phyloP scores from a whole-genome alignment of 2,113 vertebrate genomes.

The Myotis yumanensis region DNA sequence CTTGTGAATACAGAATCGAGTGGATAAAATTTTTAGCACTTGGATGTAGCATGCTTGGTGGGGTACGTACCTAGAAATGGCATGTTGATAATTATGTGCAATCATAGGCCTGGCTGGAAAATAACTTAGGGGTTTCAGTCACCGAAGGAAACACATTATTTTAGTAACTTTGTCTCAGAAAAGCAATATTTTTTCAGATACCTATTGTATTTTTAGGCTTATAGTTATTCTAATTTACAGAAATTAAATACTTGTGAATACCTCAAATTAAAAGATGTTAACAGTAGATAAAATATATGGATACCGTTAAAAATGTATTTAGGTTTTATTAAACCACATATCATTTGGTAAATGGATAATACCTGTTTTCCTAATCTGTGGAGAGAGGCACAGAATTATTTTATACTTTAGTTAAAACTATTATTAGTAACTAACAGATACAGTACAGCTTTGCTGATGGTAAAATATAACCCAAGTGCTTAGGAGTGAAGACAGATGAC shows the following conservation, averaged over 20 bases:
- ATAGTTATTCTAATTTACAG: neutral
- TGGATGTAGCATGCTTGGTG: slow-evolving; percentile 89
- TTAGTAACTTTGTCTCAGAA: neutral
- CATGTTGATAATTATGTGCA: neutral
- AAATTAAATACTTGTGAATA: neutral
- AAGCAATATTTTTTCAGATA: neutral
- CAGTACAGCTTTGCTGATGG: neutral
- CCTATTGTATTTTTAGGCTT: neutral
- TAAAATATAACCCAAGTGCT: neutral
- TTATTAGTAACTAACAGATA: neutral
- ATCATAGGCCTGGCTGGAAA: neutral
- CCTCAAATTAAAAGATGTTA: neutral
- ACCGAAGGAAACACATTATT: neutral
- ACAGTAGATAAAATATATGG: neutral
- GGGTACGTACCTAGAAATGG: slow-evolving; percentile 81
- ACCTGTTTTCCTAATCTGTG: neutral
- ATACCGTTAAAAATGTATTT: neutral
- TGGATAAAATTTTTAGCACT: slow-evolving; percentile 93
- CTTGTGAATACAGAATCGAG: slow-evolving; percentile 79
- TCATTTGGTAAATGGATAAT: neutral
- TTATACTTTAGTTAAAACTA: neutral
- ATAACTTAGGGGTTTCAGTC: neutral
- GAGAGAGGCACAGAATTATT: neutral
- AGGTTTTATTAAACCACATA: neutral
- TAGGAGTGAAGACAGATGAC: neutral